Base-by-base conservation (phyloP, 2,888 invertebrate species). In the Eustalomyia histrio region DNA sequence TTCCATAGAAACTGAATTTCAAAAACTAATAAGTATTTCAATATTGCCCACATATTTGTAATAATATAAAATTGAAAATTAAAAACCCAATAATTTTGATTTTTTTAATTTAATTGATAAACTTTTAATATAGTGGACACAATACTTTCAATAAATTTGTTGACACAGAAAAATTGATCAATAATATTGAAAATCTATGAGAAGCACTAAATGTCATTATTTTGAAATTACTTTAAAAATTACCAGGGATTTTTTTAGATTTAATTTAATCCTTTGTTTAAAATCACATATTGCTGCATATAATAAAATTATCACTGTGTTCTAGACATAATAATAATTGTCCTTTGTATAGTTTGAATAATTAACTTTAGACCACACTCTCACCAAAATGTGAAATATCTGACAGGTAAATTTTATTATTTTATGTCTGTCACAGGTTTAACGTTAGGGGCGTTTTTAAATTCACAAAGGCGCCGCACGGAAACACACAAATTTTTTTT, bases 391-490 rank as follows among this genome's bases (percentile, higher is more conserved):
- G 43, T 47, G 6, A 1, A 14, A 47, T n/a, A 14, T 47, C n/a
- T 47, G n/a, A n/a, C 43, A 47, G 43, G 43, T 47, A 47, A n/a
- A 47, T 47, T 47, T n/a, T n/a, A 47, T 47, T n/a, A n/a, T n/a
- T 47, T 39, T 18, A 18, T 10, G 24, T 24, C 53, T 2, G 24
- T 21, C 18, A 9, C 53, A 1, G 8, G 18, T 53, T 53, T 53
- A 53, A 53, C 12, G 0, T 18, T 21, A 52, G 65, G 33, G 65
- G 65, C 35, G 65, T 65, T 58, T 10, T 39, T 6, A 33, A 74
- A 21, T 52, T n/a, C 47, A 67, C 39, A 67, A 52, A 57, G 50
- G 35, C 43, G 65, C 61, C 63, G 65, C 71, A 73, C 50, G 50
- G 10, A 50, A 63, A 47, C 8, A 55, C 53, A 68, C n/a, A 58